Conservation (phyloP, 2,888 invertebrate genomes). For the Deilephila elpenor region DNA sequence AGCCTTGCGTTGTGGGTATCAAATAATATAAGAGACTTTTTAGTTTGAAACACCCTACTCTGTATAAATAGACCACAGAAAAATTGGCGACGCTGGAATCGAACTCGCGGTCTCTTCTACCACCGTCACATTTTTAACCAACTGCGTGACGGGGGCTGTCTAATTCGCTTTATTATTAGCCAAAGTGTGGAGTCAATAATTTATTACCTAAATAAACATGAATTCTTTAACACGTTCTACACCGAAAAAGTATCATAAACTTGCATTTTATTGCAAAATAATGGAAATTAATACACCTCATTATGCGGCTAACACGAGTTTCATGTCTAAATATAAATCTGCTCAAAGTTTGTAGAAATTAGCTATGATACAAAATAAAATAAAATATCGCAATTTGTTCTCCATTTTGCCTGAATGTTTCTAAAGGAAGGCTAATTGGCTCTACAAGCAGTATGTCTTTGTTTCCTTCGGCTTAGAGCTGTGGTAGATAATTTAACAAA, state of each 20-base stretch:
- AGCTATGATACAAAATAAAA: too few relatives aligned
- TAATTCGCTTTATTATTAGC: too few relatives aligned
- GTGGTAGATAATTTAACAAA: too few relatives aligned
- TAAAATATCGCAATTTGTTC: conserved; percentile 16
- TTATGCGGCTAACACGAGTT: conserved; percentile 4
- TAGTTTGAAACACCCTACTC: too few relatives aligned
- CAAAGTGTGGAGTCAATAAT: too few relatives aligned
- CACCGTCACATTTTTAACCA: too few relatives aligned
- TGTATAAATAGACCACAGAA: neutral
- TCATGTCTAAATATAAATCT: conserved; percentile 12
- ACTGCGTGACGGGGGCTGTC: too few relatives aligned
- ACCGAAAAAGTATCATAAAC: neutral
- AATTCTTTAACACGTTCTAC: too few relatives aligned
- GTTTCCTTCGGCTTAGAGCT: neutral
- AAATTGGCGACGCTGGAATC: neutral
- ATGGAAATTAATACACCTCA: neutral
- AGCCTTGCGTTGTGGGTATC: too few relatives aligned
- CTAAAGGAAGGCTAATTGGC: neutral
- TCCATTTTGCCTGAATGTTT: neutral
- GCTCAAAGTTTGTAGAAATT: neutral
- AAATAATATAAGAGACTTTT: too few relatives aligned
- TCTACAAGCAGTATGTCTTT: neutral
- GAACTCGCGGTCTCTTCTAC: neutral
- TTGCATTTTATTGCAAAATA: conserved; percentile 1
- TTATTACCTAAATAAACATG: too few relatives aligned